Evolutionary conservation across 2,113 vertebrate species (phyloP).

Genomic region (Shinisaurus crocodilurus): DNA sequence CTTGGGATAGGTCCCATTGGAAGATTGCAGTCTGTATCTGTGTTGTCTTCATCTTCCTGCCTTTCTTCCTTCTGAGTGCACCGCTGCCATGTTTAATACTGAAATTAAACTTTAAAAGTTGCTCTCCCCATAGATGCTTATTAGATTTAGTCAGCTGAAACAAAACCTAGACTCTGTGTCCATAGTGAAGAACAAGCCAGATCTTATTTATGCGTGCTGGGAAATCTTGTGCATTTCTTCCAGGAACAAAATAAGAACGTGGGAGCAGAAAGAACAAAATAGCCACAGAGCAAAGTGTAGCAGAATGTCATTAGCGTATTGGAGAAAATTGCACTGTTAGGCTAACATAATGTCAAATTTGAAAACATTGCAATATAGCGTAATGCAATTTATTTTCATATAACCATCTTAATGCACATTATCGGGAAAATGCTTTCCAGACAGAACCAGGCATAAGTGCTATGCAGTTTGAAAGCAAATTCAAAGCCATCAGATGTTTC

Average conservation of each 20-base stretch:
- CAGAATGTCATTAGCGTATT: conserved; percentile 60
- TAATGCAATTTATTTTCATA: conserved; percentile 72
- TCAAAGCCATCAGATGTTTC: conserved; percentile 18
- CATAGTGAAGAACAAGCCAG: conserved; percentile 59
- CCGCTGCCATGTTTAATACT: conserved; percentile 75
- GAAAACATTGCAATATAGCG: conserved; percentile 66
- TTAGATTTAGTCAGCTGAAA: conserved; percentile 73
- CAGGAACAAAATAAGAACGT: conserved; percentile 67
- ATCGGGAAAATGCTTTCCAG: conserved; percentile 66
- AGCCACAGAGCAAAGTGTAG: conserved; percentile 63
- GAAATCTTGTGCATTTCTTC: conserved; percentile 75
- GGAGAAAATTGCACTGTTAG: conserved; percentile 69
- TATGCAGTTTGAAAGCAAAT: conserved; percentile 43
- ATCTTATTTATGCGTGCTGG: conserved; percentile 74
- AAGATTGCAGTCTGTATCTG: conserved; percentile 39
- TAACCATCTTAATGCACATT: conserved; percentile 73
- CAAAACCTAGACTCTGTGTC: conserved; percentile 67
- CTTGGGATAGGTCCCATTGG: background rate
- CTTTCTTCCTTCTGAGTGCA: conserved; percentile 68
- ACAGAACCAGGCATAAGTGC: conserved; percentile 55
- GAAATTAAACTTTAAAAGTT: conserved; percentile 74
- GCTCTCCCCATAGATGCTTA: conserved; percentile 73
- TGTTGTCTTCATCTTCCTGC: conserved; percentile 65
- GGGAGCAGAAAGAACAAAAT: conserved; percentile 64
- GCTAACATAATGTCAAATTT: conserved; percentile 68